phyloP scores from a whole-genome alignment of 2,888 invertebrate genomes.

The Octodonta nipae region DNA sequence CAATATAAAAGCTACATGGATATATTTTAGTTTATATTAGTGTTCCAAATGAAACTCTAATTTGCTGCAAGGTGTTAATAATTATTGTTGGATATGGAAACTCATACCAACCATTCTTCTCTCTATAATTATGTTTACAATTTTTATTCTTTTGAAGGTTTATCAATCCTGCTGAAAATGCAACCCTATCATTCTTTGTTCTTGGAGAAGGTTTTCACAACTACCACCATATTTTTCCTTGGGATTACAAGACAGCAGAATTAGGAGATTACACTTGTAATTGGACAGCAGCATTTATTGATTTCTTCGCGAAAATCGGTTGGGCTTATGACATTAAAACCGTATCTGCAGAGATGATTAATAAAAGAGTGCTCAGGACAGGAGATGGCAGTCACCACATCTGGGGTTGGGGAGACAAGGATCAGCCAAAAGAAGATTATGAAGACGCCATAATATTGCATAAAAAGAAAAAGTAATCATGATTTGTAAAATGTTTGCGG shows the following conservation, averaged over 20 bases:
- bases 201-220: constrained; percentile 79
- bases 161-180: constrained; percentile 59
- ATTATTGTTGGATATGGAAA: too few relatives aligned
- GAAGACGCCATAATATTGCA: constrained; percentile 26
- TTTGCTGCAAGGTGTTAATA: too few relatives aligned
- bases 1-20: too few relatives aligned
- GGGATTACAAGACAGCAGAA: constrained; percentile 45
- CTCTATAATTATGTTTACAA: too few relatives aligned
- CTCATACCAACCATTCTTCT: too few relatives aligned
- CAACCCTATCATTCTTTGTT: constrained; percentile 57
- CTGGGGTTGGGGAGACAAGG: constrained; percentile 69
- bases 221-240: constrained; percentile 63
- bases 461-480: constrained; percentile 21
- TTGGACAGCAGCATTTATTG: constrained; percentile 66
- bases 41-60: too few relatives aligned
- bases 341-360: constrained; percentile 44
- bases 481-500: too few relatives aligned
- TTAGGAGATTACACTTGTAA: constrained; percentile 38
- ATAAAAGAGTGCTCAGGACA: constrained; percentile 40
- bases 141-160: too few relatives aligned
- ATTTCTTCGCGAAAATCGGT: constrained; percentile 63
- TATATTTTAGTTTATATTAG: too few relatives aligned
- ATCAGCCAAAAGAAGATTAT: constrained; percentile 38
- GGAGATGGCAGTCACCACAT: constrained; percentile 49
- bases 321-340: constrained; percentile 68